Percentiles rank a stretch among this genome's conserved stretches.
phyloP scores from a whole-genome alignment of 2,113 vertebrate species.

The Chitala chitala region DNA sequence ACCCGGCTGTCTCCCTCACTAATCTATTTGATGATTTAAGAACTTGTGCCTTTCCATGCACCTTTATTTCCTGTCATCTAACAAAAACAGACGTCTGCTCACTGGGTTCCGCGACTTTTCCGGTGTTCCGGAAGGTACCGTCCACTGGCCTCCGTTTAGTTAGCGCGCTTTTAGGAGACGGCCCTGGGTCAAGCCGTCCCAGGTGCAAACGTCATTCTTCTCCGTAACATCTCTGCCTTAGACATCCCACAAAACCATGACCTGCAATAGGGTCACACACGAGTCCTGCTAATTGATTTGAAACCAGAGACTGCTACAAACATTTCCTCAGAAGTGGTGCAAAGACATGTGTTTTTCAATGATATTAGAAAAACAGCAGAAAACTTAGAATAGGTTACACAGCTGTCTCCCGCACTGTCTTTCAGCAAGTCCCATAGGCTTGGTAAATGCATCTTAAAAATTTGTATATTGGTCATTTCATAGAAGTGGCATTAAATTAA shows the following conservation, averaged over 20 bases:
- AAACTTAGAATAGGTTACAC: conserved; percentile 15
- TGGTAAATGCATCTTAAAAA: neutral
- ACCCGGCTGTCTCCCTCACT: conserved; percentile 11
- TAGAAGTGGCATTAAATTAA: too few species aligned
- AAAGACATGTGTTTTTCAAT: conserved; percentile 25
- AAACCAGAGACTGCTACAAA: conserved; percentile 25
- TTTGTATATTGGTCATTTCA: too few species aligned
- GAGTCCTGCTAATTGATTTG: conserved; percentile 26
- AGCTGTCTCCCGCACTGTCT: conserved; percentile 16
- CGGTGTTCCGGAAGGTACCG: conserved; percentile 10
- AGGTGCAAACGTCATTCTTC: neutral
- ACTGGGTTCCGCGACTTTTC: conserved; percentile 15
- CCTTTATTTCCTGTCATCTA: conserved; percentile 25
- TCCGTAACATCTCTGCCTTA: neutral
- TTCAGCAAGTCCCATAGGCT: neutral
- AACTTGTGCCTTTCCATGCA: conserved; percentile 7
- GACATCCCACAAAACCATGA: neutral
- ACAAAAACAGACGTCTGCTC: conserved; percentile 30
- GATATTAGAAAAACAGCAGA: conserved; percentile 32
- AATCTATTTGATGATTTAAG: conserved; percentile 30
- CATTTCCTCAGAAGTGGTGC: conserved; percentile 25
- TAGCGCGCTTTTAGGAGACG: conserved; percentile 21
- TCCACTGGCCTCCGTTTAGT: conserved; percentile 3
- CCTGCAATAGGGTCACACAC: conserved; percentile 2
- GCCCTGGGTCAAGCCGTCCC: conserved; percentile 8